phyloP scores from a whole-genome alignment of 2,797 vertebrate species.

The Lithobates sylvaticus region DNA sequence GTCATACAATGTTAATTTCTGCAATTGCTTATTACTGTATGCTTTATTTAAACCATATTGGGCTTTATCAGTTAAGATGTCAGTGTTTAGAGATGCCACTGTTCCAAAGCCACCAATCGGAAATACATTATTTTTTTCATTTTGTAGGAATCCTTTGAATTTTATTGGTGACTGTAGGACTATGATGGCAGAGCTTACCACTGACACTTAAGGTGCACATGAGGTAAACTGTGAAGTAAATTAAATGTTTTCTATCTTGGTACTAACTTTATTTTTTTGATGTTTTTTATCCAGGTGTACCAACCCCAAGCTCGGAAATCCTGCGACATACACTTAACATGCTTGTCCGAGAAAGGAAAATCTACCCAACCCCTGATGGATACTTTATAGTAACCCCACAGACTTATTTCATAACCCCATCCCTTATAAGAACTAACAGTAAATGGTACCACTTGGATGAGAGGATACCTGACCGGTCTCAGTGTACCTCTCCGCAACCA shows the following conservation, averaged over 20 bases:
- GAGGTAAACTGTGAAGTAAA: not conserved
- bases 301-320: conserved; percentile 96
- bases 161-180: too few species aligned
- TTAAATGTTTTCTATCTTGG: not conserved
- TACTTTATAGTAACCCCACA: conserved; percentile 98
- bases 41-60: too few species aligned
- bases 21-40: too few species aligned
- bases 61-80: too few species aligned
- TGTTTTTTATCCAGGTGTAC: conserved; percentile 84
- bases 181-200: not conserved
- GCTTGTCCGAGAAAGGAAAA: conserved; percentile 96
- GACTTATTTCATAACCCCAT: conserved; percentile 98
- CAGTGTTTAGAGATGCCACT: too few species aligned
- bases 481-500: conserved; percentile 94
- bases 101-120: too few species aligned
- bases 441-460: conserved; percentile 99
- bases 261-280: conserved; percentile 62
- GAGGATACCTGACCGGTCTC: conserved; percentile 89
- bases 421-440: conserved; percentile 96
- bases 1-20: too few species aligned
- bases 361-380: conserved; percentile 95
- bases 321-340: conserved; percentile 94
- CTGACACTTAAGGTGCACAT: not conserved
- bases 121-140: too few species aligned
- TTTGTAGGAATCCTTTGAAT: too few species aligned